Evolutionary conservation across 1,140 invertebrate genomes (phyloP), one percentile per base, ranked within the genome.

Genomic region (Harlomillsia oculata): DNA sequence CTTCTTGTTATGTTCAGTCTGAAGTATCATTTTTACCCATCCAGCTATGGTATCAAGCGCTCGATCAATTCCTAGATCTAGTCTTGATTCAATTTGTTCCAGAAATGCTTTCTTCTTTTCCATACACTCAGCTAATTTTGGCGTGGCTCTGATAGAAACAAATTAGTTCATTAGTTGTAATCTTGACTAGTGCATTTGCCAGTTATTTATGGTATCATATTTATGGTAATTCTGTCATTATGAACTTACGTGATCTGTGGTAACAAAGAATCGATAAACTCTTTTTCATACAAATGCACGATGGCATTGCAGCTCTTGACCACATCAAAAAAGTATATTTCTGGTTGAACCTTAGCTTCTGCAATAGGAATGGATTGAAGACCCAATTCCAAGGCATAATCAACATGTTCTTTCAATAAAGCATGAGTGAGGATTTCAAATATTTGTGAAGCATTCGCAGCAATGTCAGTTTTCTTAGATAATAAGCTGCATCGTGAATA

Each of bases 251-350:
- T 78, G 18, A 98, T 80, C 63, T 95, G 80, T 25, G 93, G 92
- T 36, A 96, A 74, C 4, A 97, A 76, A 60, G 83, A 85, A 68
- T 96, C 90, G 66, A 82, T 83, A 70, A 95, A 97, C 65, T 94
- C 87, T 71, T 96, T 96, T 62, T 95, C 93, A 68, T 97, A 80
- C 56, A 98, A 75, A 70, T 94, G 87, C n/a, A 94, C 85, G 53
- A 98, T 92, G 40, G 87, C 87, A 71, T 96, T 97, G n/a, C 88
- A 86, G 71, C 97, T 89, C 62, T 89, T 84, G 5, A 94, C 85
- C 14, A 94, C 82, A 70, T 90, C 87, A 69, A 98, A 97, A 74
- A 98, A 98, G 70, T 94, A 86, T 43, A 97, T 82, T 69, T 91
- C 78, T 72, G 64, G 94, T 80, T 84, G 81, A 55, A 70, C 74